Conservation (phyloP, 1,140 invertebrate genomes). For the Mercenaria mercenaria region DNA sequence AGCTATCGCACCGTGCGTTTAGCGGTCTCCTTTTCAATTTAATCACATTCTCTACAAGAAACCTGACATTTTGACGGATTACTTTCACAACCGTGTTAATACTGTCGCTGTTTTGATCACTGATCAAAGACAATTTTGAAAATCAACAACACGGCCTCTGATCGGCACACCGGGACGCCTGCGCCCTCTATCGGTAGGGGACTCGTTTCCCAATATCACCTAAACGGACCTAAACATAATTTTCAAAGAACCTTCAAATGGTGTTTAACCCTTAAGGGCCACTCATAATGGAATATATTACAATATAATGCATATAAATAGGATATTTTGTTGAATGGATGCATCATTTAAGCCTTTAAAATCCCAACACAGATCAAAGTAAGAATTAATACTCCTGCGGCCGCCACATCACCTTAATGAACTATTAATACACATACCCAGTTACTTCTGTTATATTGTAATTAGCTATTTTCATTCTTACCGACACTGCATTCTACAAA, state of each 20-base stretch:
- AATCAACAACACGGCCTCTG: constrained; percentile 27
- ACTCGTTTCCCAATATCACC: constrained; percentile 46
- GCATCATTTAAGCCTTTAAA: constrained; percentile 45
- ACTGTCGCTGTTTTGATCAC: constrained; percentile 18
- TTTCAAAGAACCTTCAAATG: constrained; percentile 44
- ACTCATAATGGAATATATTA: constrained; percentile 62
- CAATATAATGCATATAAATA: constrained; percentile 66
- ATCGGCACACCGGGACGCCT: neutral
- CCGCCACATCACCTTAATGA: constrained; percentile 36
- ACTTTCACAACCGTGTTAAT: constrained; percentile 40
- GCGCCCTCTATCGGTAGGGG: constrained; percentile 15
- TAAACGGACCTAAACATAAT: constrained; percentile 24
- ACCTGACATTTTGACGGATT: constrained; percentile 61
- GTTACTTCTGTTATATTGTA: too few relatives aligned
- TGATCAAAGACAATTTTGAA: constrained; percentile 45
- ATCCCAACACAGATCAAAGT: constrained; percentile 34
- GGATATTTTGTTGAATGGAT: constrained; percentile 60
- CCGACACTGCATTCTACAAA: too few relatives aligned
- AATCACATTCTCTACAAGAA: constrained; percentile 51
- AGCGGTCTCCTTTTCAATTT: constrained; percentile 53
- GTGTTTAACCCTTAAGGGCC: constrained; percentile 49
- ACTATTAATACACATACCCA: constrained; percentile 12
- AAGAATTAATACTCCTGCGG: neutral
- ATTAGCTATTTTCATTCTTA: too few relatives aligned
- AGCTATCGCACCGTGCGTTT: constrained; percentile 5